Conservation (phyloP, 2,113 vertebrate genomes). For the Panthera tigris region DNA sequence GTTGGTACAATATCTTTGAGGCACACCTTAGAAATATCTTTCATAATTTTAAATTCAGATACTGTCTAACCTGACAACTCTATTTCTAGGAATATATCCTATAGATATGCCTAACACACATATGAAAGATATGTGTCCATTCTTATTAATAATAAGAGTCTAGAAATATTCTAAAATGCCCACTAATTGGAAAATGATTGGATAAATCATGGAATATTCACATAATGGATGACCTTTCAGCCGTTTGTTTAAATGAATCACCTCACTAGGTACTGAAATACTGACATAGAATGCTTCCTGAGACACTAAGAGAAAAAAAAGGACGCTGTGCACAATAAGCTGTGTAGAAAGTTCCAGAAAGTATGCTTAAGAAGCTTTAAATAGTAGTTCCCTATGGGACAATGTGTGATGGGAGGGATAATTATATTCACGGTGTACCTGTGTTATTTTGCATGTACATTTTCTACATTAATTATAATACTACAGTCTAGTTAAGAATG, state of each 20-base stretch:
- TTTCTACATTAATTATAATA: not conserved
- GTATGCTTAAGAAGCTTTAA: not conserved
- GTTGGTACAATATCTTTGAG: not conserved
- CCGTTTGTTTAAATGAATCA: not conserved
- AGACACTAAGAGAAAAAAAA: not conserved
- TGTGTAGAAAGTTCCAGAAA: not conserved
- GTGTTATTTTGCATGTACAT: not conserved
- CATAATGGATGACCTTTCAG: not conserved
- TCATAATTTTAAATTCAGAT: not conserved
- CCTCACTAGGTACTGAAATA: not conserved
- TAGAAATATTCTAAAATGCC: constrained; percentile 23
- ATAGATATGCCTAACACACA: not conserved
- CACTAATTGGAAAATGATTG: not conserved
- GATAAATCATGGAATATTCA: not conserved
- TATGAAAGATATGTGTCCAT: not conserved
- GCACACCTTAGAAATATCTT: not conserved
- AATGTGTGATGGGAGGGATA: not conserved
- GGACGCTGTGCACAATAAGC: not conserved
- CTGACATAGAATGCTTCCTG: not conserved
- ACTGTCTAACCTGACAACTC: not conserved
- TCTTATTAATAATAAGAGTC: not conserved
- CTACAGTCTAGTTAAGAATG: not conserved
- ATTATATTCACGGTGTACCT: not conserved
- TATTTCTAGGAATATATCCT: not conserved
- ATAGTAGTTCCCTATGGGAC: not conserved